phyloP scores from a whole-genome alignment of 1,140 invertebrate species.

The Popillia japonica region DNA sequence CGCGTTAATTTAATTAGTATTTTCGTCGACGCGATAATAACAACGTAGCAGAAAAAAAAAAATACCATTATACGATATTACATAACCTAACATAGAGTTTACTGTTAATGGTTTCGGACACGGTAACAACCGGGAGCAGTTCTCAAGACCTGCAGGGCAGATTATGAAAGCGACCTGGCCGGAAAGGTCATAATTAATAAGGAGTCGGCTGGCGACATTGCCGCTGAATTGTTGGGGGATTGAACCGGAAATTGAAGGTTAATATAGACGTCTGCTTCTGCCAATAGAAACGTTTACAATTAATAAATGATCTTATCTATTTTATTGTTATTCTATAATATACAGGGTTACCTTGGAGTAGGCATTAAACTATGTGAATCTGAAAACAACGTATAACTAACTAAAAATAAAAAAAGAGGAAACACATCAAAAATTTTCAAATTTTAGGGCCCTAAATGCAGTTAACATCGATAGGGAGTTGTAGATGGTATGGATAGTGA shows the following conservation, averaged over 20 bases:
- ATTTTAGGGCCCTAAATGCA: too few species aligned
- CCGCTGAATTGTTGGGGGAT: neutral
- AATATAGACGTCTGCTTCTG: too few species aligned
- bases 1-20: slow-evolving; percentile 2
- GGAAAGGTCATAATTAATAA: slow-evolving; percentile 19
- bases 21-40: slow-evolving; percentile 4
- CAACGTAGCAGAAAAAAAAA: neutral
- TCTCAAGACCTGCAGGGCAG: slow-evolving; percentile 12
- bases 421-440: too few species aligned
- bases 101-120: slow-evolving; percentile 14
- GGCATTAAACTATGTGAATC: too few species aligned
- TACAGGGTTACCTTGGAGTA: too few species aligned
- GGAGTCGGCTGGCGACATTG: neutral
- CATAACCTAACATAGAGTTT: slow-evolving; percentile 5
- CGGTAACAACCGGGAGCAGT: slow-evolving; percentile 5
- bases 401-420: too few species aligned
- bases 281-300: too few species aligned
- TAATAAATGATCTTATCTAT: too few species aligned
- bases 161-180: slow-evolving; percentile 4
- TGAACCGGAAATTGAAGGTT: neutral
- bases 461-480: too few species aligned
- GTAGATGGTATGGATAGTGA: too few species aligned
- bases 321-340: too few species aligned
- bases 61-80: slow-evolving; percentile 16
- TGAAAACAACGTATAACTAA: too few species aligned